Percentiles rank a stretch among this genome's conserved stretches.
Evolutionary conservation across 1,140 invertebrate genomes (phyloP).

Genomic region (Archegozetes longisetosus): DNA sequence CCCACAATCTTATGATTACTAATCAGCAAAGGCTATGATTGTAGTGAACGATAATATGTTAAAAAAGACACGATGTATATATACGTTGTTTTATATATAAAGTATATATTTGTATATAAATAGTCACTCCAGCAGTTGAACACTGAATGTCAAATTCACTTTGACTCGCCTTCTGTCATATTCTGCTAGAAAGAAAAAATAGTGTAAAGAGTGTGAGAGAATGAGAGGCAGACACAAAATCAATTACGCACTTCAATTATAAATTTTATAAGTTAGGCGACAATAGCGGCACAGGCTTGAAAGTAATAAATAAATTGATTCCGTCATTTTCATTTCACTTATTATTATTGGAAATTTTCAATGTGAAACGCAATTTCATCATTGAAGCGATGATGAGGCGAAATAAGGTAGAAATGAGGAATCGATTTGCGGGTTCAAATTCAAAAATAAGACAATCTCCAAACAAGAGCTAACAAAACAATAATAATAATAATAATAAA

Average conservation of each 20-base stretch:
- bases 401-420: too few species aligned
- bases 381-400: too few species aligned
- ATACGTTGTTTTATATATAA: not conserved
- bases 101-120: not conserved
- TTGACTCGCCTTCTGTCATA: not conserved
- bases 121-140: not conserved
- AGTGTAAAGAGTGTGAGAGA: not conserved
- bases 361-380: not conserved
- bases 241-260: not conserved
- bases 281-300: not conserved
- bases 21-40: too few species aligned
- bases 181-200: not conserved
- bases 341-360: not conserved
- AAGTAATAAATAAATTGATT: not conserved
- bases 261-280: not conserved
- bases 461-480: not conserved
- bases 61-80: not conserved
- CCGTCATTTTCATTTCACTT: not conserved
- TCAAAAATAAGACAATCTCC: not conserved
- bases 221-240: not conserved
- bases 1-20: too few species aligned
- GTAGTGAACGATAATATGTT: not conserved
- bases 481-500: too few species aligned
- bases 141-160: not conserved
- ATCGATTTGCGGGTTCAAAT: not conserved